These are phyloP conservation scores for Stenodera caucasica DNA, from an alignment of 2,888 invertebrate species.

Conservation along the genomic window DNA sequence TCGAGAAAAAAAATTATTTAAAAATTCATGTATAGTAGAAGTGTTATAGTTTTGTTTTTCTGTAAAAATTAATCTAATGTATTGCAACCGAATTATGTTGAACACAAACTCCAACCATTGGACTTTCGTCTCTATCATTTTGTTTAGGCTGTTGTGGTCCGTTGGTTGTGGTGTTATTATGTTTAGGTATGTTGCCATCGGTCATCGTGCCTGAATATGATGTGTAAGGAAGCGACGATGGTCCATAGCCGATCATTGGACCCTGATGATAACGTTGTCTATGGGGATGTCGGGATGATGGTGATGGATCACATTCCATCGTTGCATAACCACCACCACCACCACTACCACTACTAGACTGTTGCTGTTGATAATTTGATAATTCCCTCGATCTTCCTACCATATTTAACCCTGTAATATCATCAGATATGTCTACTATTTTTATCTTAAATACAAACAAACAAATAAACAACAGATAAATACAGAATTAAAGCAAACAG, in stretches of 20 bases:
- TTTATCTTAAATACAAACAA: too few relatives aligned
- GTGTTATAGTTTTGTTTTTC: not conserved
- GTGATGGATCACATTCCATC: slow-evolving; percentile 80
- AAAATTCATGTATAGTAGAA: not conserved
- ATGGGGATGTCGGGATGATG: slow-evolving; percentile 48
- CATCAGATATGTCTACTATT: not conserved
- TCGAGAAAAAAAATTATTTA: slow-evolving; percentile 7
- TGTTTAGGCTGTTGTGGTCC: slow-evolving; percentile 49
- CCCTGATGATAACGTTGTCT: slow-evolving; percentile 49
- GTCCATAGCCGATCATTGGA: slow-evolving; percentile 56
- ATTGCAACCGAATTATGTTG: slow-evolving; percentile 93
- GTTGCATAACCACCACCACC: slow-evolving; percentile 49
- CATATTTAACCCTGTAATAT: slow-evolving; percentile 56
- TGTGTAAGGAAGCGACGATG: slow-evolving; percentile 51
- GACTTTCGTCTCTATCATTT: slow-evolving; percentile 68
- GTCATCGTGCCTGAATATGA: slow-evolving; percentile 53
- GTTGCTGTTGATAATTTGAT: slow-evolving; percentile 46
- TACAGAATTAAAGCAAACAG: slow-evolving; percentile 3
- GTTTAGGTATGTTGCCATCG: slow-evolving; percentile 37
- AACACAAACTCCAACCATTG: slow-evolving; percentile 87
- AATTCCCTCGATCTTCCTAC: slow-evolving; percentile 54
- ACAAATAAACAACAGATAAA: not conserved
- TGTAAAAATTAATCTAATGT: slow-evolving; percentile 60
- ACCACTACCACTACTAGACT: slow-evolving; percentile 28
- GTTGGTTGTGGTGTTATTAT: slow-evolving; percentile 37